phyloP scores from a whole-genome alignment of 1,140 invertebrate genomes.

The Homarus americanus region DNA sequence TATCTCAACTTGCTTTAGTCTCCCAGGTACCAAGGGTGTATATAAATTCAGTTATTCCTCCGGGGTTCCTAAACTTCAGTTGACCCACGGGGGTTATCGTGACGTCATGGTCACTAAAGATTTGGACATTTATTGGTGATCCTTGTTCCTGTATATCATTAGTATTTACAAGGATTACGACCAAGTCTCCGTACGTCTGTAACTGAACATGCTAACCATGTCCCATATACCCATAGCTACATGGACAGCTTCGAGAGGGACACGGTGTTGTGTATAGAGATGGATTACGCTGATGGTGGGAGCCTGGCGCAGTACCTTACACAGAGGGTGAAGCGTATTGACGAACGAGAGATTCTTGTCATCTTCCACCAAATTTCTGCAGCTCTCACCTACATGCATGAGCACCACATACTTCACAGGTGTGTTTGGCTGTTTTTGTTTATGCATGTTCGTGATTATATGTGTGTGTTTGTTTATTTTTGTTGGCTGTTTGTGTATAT shows the following conservation, averaged over 20 bases:
- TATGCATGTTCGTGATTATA: background rate
- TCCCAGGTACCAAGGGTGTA: no score
- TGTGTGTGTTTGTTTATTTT: background rate
- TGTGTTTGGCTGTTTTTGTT: constrained; percentile 75
- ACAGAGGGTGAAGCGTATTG: constrained; percentile 78
- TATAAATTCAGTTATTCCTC: no score
- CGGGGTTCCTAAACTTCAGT: no score
- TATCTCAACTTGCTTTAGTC: no score
- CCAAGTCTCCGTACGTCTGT: no score
- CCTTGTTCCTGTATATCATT: no score
- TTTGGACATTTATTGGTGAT: no score
- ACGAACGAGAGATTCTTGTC: constrained; percentile 83
- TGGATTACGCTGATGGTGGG: constrained; percentile 89
- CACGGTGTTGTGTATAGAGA: constrained; percentile 87
- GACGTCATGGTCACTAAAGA: no score
- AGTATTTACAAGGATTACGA: no score
- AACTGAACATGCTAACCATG: no score
- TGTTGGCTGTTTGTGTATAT: background rate
- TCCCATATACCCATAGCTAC: constrained; percentile 79
- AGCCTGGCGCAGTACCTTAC: constrained; percentile 84
- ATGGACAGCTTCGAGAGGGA: constrained; percentile 87
- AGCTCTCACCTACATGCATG: constrained; percentile 86
- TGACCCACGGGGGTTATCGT: no score
- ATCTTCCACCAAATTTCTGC: constrained; percentile 86
- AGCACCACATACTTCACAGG: constrained; percentile 86